Evolutionary conservation across 1,140 invertebrate genomes (phyloP), one percentile per base, ranked within the genome.

Genomic region (Conus ventricosus): DNA sequence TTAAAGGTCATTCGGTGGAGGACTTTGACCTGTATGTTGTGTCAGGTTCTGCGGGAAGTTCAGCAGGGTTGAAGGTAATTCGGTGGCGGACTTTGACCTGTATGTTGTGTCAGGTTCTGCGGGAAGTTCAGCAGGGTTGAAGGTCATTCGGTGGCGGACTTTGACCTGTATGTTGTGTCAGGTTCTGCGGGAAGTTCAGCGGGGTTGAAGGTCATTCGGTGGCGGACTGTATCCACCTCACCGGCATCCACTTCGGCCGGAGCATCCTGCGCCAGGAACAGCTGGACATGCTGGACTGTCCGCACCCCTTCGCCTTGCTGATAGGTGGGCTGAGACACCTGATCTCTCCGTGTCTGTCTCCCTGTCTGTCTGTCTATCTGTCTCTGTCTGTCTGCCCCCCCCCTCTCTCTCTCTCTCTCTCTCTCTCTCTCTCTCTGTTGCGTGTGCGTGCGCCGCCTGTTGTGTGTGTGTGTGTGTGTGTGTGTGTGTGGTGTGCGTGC

Each of bases 191-290:
- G 10, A 53, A 54, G 11, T 51, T 51, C 39, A 51, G 27, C 11
- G 53, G 39, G 23, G 10, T 81, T 25, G 23, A 51, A 13, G 53
- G 39, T 51, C 39, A 51, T 15, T 53, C 78, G 23, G 78, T 54
- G 53, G 78, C 39, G 39, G 39, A 39, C 39, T 39, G 39, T 39
- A 39, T 39, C 39, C 39, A 39, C 39, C 39, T 39, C 78, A 81
- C 78, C 25, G 78, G 78, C 39, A 39, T 81, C 39, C 23, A 54
- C 78, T 81, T 81, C 39, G 78, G 78, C 13, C 11, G 78, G 13
- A 81, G 78, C 78, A 81, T 81, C 78, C 78, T 81, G 27, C 78
- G 78, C n/a, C 39, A 81, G 23, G 78, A 81, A 1, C 78, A 81
- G 39, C 78, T 81, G 25, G 53, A 81, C 78, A 81, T 81, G 6